Evolutionary conservation across 2,113 vertebrate species (phyloP), one percentile per base, ranked within the genome.

Genomic region (Nycticebus coucang): DNA sequence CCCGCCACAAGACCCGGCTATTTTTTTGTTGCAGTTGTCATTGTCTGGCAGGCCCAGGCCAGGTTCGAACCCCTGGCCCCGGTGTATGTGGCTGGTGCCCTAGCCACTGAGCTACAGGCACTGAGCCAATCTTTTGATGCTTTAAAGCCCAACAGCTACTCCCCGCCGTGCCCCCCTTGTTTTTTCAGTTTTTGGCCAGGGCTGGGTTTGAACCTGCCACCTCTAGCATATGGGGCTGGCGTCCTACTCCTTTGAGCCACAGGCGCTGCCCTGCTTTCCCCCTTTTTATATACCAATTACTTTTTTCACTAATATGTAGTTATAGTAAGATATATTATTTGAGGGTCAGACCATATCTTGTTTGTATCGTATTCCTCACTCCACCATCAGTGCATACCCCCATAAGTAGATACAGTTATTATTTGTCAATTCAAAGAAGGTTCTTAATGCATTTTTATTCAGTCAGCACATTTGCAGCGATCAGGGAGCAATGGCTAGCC

Each of bases 101-200:
- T 50, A 50, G 45, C 45, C 10, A 8, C 45, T 50, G 45, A 50
- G 45, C 45, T 50, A 50, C 7, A 50, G 45, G 10, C 45, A 50
- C 45, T 10, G 45, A 50, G 45, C 10, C 45, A 50, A n/a, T 41
- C 59, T 86, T 79, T 57, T 15, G 19, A 13, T 77, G 88, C 87
- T 94, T 93, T 60, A 75, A 79, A 96, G 74, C 5, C 41, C 82
- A 89, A 59, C 22, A 78, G 82, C 21, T n/a, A 66, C 53, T 41
- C 41, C 41, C 5, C 41, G 3, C 41, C 41, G 3, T 5, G 3
- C 41, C 41, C 41, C 41, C 41, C 41, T 41, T 41, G 3, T 41
- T 41, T 41, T 41, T 41, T 5, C 41, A 41, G 41, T 4, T 41
- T 41, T 41, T 41, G 41, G 41, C 41, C 41, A 41, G 41, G 41